A percentile compares a stretch with the other conserved stretches of the same genome.
phyloP scores from a whole-genome alignment of 2,888 invertebrate species.

The Agrotis ipsilon region DNA sequence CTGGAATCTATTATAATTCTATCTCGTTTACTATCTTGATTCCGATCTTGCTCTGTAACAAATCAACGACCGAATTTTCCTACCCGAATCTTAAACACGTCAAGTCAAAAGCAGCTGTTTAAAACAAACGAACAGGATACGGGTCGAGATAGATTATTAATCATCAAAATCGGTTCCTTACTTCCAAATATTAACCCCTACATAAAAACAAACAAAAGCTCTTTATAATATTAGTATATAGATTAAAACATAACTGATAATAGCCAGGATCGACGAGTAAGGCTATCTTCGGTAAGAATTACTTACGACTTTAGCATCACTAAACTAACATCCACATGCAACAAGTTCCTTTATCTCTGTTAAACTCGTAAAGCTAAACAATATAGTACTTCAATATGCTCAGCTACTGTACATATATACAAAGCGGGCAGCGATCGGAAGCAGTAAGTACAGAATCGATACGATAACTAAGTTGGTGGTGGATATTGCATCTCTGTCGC shows the following conservation, averaged over 20 bases:
- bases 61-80: too few species aligned
- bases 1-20: too few species aligned
- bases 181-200: too few species aligned
- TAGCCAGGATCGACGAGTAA: neutral
- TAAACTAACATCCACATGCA: conserved; percentile 1
- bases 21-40: too few species aligned
- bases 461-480: conserved; percentile 74
- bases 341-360: neutral
- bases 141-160: too few species aligned
- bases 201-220: too few species aligned
- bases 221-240: too few species aligned
- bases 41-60: too few species aligned
- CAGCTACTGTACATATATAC: conserved; percentile 15
- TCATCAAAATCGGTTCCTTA: too few species aligned
- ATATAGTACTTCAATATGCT: conserved; percentile 4
- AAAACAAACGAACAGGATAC: too few species aligned
- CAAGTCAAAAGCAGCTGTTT: too few species aligned
- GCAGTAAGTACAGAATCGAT: conserved; percentile 64
- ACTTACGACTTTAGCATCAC: neutral
- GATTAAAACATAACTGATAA: neutral
- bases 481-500: conserved; percentile 78
- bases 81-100: too few species aligned
- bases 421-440: conserved; percentile 15
- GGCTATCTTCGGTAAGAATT: neutral
- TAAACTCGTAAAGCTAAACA: neutral